These are phyloP conservation scores for Egretta garzetta DNA, from an alignment of 2,113 vertebrate genomes.

Conservation along the genomic window DNA sequence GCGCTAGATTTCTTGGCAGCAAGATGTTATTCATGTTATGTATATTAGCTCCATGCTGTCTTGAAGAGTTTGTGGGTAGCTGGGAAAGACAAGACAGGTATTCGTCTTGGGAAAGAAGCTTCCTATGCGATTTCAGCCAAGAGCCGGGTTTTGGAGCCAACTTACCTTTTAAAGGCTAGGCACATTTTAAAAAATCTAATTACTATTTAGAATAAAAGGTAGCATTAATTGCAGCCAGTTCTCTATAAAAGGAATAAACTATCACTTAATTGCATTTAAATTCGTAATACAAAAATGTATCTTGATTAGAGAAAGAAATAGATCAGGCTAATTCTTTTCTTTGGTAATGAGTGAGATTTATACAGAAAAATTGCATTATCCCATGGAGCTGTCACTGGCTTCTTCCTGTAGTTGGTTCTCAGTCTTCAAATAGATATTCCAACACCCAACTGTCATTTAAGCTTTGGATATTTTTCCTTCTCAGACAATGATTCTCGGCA, in stretches of 20 bases:
- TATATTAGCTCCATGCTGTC: background rate
- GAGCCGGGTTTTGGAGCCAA: constrained; percentile 39
- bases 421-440: constrained; percentile 42
- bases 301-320: constrained; percentile 66
- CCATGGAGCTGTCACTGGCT: constrained; percentile 28
- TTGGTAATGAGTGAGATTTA: constrained; percentile 42
- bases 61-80: background rate
- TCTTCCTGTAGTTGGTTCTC: constrained; percentile 36
- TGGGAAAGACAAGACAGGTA: background rate
- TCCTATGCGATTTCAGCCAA: background rate
- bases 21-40: background rate
- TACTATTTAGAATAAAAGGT: constrained; percentile 52
- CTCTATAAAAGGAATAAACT: constrained; percentile 57
- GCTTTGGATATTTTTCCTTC: constrained; percentile 51
- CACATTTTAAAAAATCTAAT: constrained; percentile 59
- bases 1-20: background rate
- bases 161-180: constrained; percentile 56
- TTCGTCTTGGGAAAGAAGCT: background rate
- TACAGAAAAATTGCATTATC: constrained; percentile 44
- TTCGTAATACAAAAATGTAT: constrained; percentile 53
- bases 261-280: constrained; percentile 71
- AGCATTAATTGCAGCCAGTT: constrained; percentile 65
- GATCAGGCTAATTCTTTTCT: constrained; percentile 36
- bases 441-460: constrained; percentile 43
- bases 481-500: constrained; percentile 59